Percentiles rank a stretch among this genome's conserved stretches.
Conservation (phyloP, 2,113 vertebrate genomes). For the Alligator mississippiensis region DNA sequence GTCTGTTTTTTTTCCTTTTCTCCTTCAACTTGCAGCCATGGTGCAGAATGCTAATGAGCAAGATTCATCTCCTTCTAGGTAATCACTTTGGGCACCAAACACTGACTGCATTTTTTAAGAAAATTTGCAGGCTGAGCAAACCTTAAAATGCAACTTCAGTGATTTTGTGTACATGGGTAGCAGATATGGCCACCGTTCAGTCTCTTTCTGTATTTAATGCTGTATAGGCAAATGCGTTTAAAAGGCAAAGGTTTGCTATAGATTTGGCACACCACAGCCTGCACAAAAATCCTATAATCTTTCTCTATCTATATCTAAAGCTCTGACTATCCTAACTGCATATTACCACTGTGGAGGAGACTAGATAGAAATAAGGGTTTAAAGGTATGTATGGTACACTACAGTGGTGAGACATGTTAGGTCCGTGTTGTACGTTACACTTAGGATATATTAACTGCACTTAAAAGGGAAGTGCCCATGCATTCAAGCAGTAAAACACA, state of each 20-base stretch:
- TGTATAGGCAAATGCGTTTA: not conserved
- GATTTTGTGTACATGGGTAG: not conserved
- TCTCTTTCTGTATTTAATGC: not conserved
- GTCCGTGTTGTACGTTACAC: too few relatives aligned
- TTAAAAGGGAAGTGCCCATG: too few relatives aligned
- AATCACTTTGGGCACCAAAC: conserved; percentile 50
- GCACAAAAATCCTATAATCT: not conserved
- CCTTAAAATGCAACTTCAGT: conserved; percentile 1
- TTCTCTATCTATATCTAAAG: conserved; percentile 2
- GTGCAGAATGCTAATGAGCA: conserved; percentile 56
- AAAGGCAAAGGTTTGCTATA: not conserved
- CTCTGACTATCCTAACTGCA: not conserved
- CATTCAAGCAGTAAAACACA: too few relatives aligned
- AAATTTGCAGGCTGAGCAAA: conserved; percentile 38
- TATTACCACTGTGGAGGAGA: not conserved
- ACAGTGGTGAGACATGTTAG: not conserved
- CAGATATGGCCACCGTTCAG: not conserved
- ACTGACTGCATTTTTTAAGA: not conserved
- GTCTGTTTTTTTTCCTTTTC: not conserved
- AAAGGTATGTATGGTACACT: not conserved
- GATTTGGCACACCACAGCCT: not conserved
- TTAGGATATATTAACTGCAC: not conserved
- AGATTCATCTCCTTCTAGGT: conserved; percentile 11
- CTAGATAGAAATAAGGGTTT: conserved; percentile 2
- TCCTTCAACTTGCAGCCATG: not conserved